Evolutionary conservation across 1,140 invertebrate species (phyloP), one percentile per base, ranked within the genome.

Genomic region (Bombyx mandarina): DNA sequence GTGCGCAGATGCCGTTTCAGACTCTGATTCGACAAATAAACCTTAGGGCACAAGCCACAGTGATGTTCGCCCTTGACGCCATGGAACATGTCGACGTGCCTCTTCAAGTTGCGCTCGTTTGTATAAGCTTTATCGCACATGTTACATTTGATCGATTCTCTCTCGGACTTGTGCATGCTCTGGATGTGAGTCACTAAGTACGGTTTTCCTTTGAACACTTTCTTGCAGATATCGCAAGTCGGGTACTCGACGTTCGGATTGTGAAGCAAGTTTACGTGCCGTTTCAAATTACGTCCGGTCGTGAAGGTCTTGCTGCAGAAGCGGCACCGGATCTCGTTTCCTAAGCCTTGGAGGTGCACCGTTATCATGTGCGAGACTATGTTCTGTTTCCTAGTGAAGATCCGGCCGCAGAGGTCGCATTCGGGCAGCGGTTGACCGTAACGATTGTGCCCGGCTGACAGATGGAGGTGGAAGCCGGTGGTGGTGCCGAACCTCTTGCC

Each of bases 361-460:
- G 75, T 77, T 2, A 75, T 69, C 79, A 85, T 82, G 45, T 85
- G 82, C 0, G 75, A 77, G 3, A 65, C 61, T 1, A 85, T 74
- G 47, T 82, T 85, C 26, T 82, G 75, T 68, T 79, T 82, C 52
- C 82, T 70, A 0, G 75, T 77, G 43, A 82, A 85, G 0, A 80
- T 73, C 18, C 75, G 61, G 0, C 82, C 82, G 48, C 82, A 85
- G 3, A 82, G n/a, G 45, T 85, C 79, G 45, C 79, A 85, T 57
- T 85, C 79, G 0, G 82, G 82, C 8, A 69, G 71, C 0, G 67
- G 61, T 50, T 82, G 71, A 1, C 63, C 60, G 8, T 63, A 66
- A 1, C 70, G 60, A 35, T 85, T 85, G 54, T 85, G 82, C 0
- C 82, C 82, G 45, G 70, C 12, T 0, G 54, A 61, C 1, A 80